These are phyloP conservation scores for Sylvilagus floridanus DNA, from an alignment of 2,797 vertebrate genomes.

Conservation along the genomic window DNA sequence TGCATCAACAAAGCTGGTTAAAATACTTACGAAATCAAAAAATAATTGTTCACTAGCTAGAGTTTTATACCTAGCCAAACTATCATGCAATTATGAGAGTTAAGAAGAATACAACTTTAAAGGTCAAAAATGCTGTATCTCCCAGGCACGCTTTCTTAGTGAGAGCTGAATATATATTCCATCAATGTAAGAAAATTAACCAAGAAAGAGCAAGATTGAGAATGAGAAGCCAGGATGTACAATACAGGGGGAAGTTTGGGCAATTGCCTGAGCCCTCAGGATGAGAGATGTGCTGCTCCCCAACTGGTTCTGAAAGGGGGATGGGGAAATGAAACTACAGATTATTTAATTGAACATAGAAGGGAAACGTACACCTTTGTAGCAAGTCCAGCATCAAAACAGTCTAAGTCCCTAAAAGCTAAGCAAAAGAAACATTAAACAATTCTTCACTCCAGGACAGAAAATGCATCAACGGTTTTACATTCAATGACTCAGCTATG, in stretches of 20 bases:
- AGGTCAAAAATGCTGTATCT: neutral
- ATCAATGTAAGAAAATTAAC: neutral
- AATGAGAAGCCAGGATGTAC: neutral
- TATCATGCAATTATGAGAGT: neutral
- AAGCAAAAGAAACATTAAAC: slow-evolving; percentile 7
- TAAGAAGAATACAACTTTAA: slow-evolving; percentile 26
- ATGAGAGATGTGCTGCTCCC: neutral
- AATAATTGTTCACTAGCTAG: neutral
- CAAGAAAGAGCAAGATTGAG: neutral
- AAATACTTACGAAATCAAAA: neutral
- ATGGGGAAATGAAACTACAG: neutral
- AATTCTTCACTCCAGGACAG: neutral
- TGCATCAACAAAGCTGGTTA: neutral
- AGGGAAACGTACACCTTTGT: neutral
- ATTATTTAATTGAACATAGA: neutral
- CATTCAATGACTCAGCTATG: neutral
- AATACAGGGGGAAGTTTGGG: neutral
- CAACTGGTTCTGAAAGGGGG: neutral
- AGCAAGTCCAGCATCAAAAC: neutral
- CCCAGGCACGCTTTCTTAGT: neutral
- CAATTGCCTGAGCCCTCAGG: too few species aligned
- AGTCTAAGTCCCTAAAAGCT: neutral
- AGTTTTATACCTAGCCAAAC: slow-evolving; percentile 67
- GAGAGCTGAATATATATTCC: neutral
- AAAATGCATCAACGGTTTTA: neutral